phyloP scores from a whole-genome alignment of 2,113 vertebrate genomes.

The Etheostoma cragini region DNA sequence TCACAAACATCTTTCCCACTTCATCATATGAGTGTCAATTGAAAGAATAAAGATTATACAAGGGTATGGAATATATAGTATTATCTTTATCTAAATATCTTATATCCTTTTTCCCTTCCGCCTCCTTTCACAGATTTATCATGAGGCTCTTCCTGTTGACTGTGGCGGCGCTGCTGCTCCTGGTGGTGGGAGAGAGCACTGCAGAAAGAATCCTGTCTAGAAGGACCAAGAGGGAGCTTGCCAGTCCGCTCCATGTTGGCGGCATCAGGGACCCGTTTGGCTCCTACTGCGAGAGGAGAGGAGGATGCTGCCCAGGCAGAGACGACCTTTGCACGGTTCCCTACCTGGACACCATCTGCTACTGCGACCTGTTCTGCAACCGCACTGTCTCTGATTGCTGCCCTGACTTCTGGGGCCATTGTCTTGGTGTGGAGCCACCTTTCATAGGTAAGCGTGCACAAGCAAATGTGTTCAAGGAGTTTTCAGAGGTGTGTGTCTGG shows the following conservation, averaged over 20 bases:
- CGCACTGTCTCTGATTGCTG: conserved; percentile 96
- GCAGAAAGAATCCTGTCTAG: conserved; percentile 64
- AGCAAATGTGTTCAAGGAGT: neutral
- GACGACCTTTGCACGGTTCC: conserved; percentile 91
- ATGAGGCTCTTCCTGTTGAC: conserved; percentile 74
- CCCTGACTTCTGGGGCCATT: conserved; percentile 97
- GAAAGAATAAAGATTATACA: neutral
- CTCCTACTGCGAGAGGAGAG: conserved; percentile 89
- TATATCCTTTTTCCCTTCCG: neutral
- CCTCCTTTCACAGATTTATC: conserved; percentile 62
- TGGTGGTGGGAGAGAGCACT: conserved; percentile 66
- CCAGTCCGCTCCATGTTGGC: conserved; percentile 86
- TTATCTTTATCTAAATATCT: neutral
- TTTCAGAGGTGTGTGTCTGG: conserved; percentile 18
- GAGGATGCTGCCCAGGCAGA: conserved; percentile 91
- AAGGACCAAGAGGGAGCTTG: conserved; percentile 82
- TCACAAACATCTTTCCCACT: neutral
- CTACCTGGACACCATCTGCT: conserved; percentile 95
- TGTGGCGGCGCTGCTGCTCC: conserved; percentile 75
- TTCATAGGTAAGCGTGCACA: conserved; percentile 69
- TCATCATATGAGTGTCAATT: neutral
- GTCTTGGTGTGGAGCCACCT: conserved; percentile 89
- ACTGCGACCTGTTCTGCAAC: conserved; percentile 99
- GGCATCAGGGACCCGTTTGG: conserved; percentile 91
- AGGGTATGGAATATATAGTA: neutral